Evolutionary conservation across 2,888 invertebrate genomes (phyloP), one percentile per base, ranked within the genome.

Genomic region (Clepsis dumicolana): DNA sequence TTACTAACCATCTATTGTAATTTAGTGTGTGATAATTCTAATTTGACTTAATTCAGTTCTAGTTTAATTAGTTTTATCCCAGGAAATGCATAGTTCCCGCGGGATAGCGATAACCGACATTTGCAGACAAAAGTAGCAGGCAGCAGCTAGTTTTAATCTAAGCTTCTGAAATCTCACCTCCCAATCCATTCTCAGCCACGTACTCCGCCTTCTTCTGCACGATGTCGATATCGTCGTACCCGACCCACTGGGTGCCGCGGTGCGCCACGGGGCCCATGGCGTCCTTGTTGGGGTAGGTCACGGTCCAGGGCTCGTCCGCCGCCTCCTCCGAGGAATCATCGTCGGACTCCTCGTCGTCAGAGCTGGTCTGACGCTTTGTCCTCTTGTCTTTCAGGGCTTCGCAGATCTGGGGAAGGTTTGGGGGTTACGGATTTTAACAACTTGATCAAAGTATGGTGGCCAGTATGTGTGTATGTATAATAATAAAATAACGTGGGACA

Each of bases 241-340:
- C 98, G 1, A 98, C 98, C 98, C 98, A 98, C 87, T 98, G 98
- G 87, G 98, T 96, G 24, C 95, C 97, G 27, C 67, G 81, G 86
- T 94, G 97, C 1, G 98, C 98, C 79, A 98, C 98, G 0, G 99
- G 98, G 0, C 98, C 98, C 96, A 98, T 97, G 0, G 96, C 96
- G 29, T 95, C 95, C 0, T 96, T 94, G 87, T 97, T 96, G 0
- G 97, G 97, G 72, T 97, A 95, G 74, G 96, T 95, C 7, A 98
- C 96, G 18, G 95, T 96, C 98, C 98, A 98, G 0, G 85, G 82
- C 8, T 84, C 77, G 0, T 89, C 87, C 10, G 84, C 85, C 10
- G 95, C 95, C 61, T 96, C 94, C 41, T 94, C 95, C 63, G 95
- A 81, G 4, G 72, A 71, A 10, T 75, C 68, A 7, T 86, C 83